Percentiles rank a stretch among this genome's conserved stretches.
phyloP scores from a whole-genome alignment of 2,113 vertebrate genomes.

The Echinops telfairi region DNA sequence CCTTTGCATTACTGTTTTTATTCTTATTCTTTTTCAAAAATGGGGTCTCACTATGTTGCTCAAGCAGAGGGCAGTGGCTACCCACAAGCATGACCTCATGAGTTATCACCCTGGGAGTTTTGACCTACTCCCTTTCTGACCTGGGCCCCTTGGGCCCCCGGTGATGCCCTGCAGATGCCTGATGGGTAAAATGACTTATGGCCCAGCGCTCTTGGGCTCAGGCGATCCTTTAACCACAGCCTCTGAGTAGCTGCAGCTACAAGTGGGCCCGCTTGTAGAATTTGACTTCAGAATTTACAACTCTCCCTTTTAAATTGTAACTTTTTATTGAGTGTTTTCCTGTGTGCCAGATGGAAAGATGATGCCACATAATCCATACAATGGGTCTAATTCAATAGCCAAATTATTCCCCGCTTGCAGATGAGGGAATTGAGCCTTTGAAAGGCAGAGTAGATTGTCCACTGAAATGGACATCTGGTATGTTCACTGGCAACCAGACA shows the following conservation, averaged over 20 bases:
- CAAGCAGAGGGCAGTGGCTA: not conserved
- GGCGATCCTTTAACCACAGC: not conserved
- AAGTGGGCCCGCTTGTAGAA: not conserved
- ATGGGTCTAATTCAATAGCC: not conserved
- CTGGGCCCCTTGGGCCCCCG: not conserved
- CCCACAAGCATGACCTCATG: not conserved
- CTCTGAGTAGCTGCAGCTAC: not conserved
- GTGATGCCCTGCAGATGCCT: not conserved
- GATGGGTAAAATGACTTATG: too few relatives aligned
- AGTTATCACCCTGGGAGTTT: not conserved
- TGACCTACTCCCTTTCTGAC: not conserved
- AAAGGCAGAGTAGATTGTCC: not conserved
- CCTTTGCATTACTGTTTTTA: not conserved
- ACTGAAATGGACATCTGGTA: not conserved
- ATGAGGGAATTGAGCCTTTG: not conserved
- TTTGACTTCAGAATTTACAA: constrained; percentile 37
- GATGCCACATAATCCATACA: not conserved
- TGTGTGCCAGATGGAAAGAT: not conserved
- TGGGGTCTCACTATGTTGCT: not conserved
- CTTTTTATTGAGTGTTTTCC: not conserved
- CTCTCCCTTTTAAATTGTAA: not conserved
- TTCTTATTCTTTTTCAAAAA: not conserved
- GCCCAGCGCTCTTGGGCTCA: not conserved
- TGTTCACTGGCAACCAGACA: not conserved
- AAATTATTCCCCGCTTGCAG: not conserved